Percentiles rank a stretch among this genome's conserved stretches.
These are phyloP conservation scores for Choloepus hoffmanni DNA, from an alignment of 2,113 vertebrate genomes.

Conservation along the genomic window DNA sequence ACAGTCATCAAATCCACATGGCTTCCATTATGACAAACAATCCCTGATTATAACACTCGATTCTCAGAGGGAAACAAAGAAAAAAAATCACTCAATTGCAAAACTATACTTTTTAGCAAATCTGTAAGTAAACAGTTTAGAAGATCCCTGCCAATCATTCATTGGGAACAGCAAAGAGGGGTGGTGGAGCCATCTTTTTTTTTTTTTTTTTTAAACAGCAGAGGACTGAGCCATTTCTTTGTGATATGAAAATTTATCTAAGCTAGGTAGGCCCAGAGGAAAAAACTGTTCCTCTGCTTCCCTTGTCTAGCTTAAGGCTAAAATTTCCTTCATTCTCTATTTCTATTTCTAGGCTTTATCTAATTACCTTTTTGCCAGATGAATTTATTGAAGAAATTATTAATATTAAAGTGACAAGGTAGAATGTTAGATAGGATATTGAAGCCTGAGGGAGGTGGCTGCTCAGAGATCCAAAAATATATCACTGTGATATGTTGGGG, in stretches of 20 bases:
- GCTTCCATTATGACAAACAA: background rate
- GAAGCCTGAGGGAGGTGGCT: background rate
- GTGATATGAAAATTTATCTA: background rate
- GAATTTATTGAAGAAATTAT: background rate
- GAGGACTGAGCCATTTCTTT: background rate
- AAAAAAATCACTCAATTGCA: constrained; percentile 42
- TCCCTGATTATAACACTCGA: background rate
- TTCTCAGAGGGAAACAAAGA: background rate
- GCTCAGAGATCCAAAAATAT: background rate
- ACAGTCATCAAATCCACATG: background rate
- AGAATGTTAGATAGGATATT: background rate
- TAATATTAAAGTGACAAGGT: background rate
- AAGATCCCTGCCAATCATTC: constrained; percentile 48
- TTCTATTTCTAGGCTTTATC: background rate
- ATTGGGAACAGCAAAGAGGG: constrained; percentile 1
- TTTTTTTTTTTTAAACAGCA: background rate
- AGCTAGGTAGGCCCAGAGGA: background rate
- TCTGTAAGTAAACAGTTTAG: constrained; percentile 50
- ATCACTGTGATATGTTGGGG: background rate
- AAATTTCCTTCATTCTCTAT: background rate
- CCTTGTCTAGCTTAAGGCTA: background rate
- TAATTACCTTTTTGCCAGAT: background rate
- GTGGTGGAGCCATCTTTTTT: background rate
- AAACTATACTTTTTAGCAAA: constrained; percentile 57
- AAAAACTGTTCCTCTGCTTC: background rate